Percentiles rank a stretch among this genome's conserved stretches.
Evolutionary conservation across 2,888 invertebrate genomes (phyloP).

Genomic region (Augiades crinisus): DNA sequence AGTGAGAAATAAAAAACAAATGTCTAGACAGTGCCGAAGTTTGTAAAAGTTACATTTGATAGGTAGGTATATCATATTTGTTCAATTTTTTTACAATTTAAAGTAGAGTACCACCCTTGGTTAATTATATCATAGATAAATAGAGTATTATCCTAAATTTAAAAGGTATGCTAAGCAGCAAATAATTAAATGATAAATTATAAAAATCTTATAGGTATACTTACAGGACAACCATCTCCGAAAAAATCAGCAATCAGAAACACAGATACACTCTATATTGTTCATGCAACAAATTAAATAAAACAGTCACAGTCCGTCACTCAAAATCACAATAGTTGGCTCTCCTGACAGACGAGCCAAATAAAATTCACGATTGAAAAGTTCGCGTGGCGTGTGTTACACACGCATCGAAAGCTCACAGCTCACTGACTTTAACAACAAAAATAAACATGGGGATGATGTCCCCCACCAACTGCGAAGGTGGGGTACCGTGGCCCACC

Average conservation of each 20-base stretch:
- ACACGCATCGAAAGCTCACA: constrained; percentile 61
- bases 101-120: too few species aligned
- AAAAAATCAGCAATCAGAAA: constrained; percentile 38
- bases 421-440: constrained; percentile 73
- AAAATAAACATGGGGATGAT: constrained; percentile 78
- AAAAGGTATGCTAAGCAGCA: too few species aligned
- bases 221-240: constrained; percentile 79
- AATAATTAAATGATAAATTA: too few species aligned
- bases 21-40: too few species aligned
- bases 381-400: constrained; percentile 31
- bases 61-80: too few species aligned
- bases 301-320: constrained; percentile 43
- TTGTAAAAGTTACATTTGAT: too few species aligned
- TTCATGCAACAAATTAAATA: constrained; percentile 22
- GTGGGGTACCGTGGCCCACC: constrained; percentile 49
- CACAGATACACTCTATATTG: constrained; percentile 11
- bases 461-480: constrained; percentile 50
- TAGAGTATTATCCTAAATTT: too few species aligned
- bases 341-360: constrained; percentile 5
- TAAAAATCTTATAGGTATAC: too few species aligned
- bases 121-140: too few species aligned
- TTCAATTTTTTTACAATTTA: too few species aligned
- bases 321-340: constrained; percentile 18
- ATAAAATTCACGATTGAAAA: constrained; percentile 24
- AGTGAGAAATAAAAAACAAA: too few species aligned